Evolutionary conservation across 2,888 invertebrate genomes (phyloP), one percentile per base, ranked within the genome.

Genomic region (Hipparchia sbordonii): DNA sequence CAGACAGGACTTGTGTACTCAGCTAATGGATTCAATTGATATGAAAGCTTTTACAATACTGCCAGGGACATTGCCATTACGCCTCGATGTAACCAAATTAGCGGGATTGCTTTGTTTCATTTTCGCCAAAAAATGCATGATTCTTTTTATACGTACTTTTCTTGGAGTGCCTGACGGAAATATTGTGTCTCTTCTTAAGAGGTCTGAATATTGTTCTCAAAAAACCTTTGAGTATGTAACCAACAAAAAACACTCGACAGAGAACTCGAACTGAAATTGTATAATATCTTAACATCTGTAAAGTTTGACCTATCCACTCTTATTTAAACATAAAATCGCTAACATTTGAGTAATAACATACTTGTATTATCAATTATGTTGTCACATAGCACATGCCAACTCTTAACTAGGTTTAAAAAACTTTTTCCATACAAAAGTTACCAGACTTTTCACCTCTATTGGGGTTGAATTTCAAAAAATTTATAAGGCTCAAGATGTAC

Each of bases 11-110:
- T 85, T 93, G 93, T 93, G 92, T 93, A 90, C 92, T 89, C 90
- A 88, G 89, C 91, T 93, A 93, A 93, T 93, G 93, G 93, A 93
- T 93, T 93, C 92, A 93, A 93, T 93, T 92, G 93, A 93, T 93
- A 93, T 90, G 88, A 93, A 93, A 93, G 93, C 93, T 93, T 93
- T 93, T 89, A 92, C 89, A 92, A 88, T 91, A 87, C 89, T 90
- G 88, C 87, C 88, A 85, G 86, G 80, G 78, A 80, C 77, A 78
- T 82, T 80, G 82, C 81, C 85, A 87, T 89, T 88, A 88, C 90
- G 89, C 89, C 88, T 82, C 79, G 78, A 78, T 82, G 80, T 82
- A 84, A 82, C 84, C 84, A 85, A 89, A 89, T 90, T 90, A 89
- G 83, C 81, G 74, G 72, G 75, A 77, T 78, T 78, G 75, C 75